Evolutionary conservation across 2,888 invertebrate genomes (phyloP).

Genomic region (Junonia oenone): DNA sequence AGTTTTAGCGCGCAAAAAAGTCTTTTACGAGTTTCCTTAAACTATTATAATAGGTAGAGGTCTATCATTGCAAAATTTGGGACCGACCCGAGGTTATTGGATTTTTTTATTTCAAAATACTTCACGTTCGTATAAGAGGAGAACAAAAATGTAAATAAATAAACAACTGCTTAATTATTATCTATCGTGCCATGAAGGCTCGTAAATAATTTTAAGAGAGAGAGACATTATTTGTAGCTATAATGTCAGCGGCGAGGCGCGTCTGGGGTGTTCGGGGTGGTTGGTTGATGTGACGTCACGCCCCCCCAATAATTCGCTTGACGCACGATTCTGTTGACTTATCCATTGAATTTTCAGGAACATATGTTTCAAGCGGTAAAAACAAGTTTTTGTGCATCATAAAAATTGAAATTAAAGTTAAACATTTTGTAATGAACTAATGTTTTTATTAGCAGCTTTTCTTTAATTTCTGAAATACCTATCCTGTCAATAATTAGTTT

Average conservation of each 20-base stretch:
- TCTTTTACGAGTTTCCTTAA: too few relatives aligned
- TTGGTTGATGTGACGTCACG: constrained; percentile 20
- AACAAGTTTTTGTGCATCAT: not conserved
- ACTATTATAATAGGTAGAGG: too few relatives aligned
- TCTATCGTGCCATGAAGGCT: not conserved
- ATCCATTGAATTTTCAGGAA: constrained; percentile 15
- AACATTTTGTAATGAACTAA: not conserved
- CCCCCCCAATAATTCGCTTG: constrained; percentile 13
- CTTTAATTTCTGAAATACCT: too few relatives aligned
- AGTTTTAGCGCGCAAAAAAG: too few relatives aligned
- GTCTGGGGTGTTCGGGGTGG: constrained; percentile 1
- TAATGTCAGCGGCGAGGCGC: not conserved
- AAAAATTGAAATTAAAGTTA: not conserved
- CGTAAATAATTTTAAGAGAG: not conserved
- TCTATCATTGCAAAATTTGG: too few relatives aligned
- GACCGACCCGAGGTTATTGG: too few relatives aligned
- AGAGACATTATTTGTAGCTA: constrained; percentile 7
- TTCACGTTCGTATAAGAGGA: not conserved
- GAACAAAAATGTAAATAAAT: not conserved
- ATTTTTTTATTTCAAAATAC: too few relatives aligned
- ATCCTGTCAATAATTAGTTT: too few relatives aligned
- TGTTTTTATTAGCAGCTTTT: too few relatives aligned
- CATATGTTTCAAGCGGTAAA: constrained; percentile 3
- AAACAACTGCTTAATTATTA: not conserved
- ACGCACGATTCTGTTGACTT: constrained; percentile 19